phyloP scores from a whole-genome alignment of 53 echinoderm and acorn worm genomes.

The Echinometra lucunter region DNA sequence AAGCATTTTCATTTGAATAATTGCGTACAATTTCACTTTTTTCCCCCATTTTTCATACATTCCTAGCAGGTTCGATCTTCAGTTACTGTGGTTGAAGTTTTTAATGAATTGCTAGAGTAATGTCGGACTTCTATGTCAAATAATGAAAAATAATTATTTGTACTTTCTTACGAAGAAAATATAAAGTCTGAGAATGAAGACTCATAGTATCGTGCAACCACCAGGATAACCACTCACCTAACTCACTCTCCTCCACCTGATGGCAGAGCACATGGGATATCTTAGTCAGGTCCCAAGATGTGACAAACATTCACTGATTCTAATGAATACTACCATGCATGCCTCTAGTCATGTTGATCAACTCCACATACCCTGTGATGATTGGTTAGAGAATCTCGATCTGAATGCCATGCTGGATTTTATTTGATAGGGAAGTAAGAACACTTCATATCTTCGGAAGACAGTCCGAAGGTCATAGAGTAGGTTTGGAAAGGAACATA shows the following conservation, averaged over 20 bases:
- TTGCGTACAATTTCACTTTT: no score
- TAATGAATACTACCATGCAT: conserved; percentile 36
- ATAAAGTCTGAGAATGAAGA: conserved; percentile 28
- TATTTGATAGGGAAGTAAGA: background rate
- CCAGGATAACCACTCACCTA: conserved; percentile 14
- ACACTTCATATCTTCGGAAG: conserved; percentile 22
- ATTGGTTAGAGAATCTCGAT: background rate
- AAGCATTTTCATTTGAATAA: background rate
- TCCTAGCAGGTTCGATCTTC: no score
- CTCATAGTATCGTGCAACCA: conserved; percentile 5
- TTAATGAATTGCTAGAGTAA: no score
- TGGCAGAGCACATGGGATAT: conserved; percentile 12
- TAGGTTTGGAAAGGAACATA: background rate
- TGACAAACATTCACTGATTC: conserved; percentile 7
- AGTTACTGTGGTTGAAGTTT: background rate
- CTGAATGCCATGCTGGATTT: conserved; percentile 11
- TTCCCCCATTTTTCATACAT: background rate
- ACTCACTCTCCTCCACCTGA: conserved; percentile 20
- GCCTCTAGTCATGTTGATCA: conserved; percentile 45
- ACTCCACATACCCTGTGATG: background rate
- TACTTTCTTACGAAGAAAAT: no score
- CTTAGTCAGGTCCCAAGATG: background rate
- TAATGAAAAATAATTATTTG: no score
- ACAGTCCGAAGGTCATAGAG: background rate
- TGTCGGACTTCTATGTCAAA: no score